A percentile compares a stretch with the other conserved stretches of the same genome.
These are phyloP conservation scores for Muricea muricata DNA, from an alignment of 92 coral and sea anemone genomes.

Conservation along the genomic window DNA sequence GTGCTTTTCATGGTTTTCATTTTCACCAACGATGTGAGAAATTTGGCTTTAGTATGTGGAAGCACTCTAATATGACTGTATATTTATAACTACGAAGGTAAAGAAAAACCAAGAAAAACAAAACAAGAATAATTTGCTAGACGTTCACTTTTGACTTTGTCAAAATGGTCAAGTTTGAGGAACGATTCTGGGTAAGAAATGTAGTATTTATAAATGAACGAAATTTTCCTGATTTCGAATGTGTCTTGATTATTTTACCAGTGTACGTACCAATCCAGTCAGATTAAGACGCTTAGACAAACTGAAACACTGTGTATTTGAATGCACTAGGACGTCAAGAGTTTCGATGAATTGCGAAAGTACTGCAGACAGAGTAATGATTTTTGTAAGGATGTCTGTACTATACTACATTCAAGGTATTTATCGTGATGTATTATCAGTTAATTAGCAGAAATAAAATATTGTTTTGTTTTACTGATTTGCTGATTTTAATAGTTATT, in stretches of 20 bases:
- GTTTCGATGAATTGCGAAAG: slow-evolving; percentile 93
- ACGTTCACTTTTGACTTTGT: background rate
- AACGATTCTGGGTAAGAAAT: slow-evolving; percentile 44
- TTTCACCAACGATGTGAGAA: too few species aligned
- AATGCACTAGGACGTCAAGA: slow-evolving; percentile 85
- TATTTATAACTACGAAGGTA: background rate
- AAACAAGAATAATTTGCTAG: background rate
- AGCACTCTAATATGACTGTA: too few species aligned
- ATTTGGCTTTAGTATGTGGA: too few species aligned
- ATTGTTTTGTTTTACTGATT: slow-evolving; percentile 10
- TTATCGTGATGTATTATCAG: background rate
- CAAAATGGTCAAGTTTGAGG: slow-evolving; percentile 32
- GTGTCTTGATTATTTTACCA: background rate
- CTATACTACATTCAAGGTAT: slow-evolving; percentile 85
- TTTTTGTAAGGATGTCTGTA: slow-evolving; percentile 83
- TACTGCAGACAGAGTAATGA: slow-evolving; percentile 95
- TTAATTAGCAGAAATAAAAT: background rate
- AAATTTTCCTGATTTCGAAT: background rate
- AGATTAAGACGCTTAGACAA: background rate
- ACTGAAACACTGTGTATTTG: background rate
- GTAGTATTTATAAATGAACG: background rate
- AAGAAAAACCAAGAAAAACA: background rate
- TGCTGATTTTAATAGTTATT: background rate
- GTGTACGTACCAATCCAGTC: background rate
- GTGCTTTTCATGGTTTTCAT: too few species aligned